These are phyloP conservation scores for Amphibalanus amphitrite DNA, from an alignment of 1,140 invertebrate genomes.

Conservation along the genomic window DNA sequence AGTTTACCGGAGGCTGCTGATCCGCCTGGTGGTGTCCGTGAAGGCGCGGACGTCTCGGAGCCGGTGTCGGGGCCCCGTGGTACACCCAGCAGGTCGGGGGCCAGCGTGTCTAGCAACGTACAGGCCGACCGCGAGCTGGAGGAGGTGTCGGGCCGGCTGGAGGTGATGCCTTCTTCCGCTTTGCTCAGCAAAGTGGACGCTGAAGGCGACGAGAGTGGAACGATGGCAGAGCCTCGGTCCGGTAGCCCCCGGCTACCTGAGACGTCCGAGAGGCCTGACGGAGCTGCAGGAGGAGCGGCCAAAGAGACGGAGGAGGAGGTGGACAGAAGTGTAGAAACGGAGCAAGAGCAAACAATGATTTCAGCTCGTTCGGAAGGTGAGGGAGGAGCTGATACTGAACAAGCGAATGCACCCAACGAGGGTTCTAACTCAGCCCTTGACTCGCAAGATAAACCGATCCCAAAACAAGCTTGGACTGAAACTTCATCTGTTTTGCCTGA, in stretches of 20 bases:
- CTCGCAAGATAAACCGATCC: no score
- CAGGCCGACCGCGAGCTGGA: neutral
- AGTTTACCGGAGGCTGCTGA: neutral
- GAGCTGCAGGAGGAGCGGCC: neutral
- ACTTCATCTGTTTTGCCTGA: no score
- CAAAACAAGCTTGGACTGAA: no score
- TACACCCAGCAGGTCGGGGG: neutral
- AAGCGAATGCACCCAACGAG: no score
- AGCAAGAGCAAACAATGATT: no score
- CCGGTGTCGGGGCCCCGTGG: no score
- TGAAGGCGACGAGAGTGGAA: neutral
- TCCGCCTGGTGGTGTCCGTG: no score
- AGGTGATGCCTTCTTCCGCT: neutral
- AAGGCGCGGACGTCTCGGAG: neutral
- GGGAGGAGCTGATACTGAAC: no score
- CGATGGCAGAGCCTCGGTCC: neutral
- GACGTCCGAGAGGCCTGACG: neutral
- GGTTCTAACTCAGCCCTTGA: no score
- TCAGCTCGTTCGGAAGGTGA: no score
- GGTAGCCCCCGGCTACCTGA: neutral
- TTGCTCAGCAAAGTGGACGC: neutral
- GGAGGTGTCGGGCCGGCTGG: neutral
- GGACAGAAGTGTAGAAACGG: neutral
- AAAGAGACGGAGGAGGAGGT: neutral
- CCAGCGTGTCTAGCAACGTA: neutral